Percentiles rank a stretch among this genome's conserved stretches.
These are phyloP conservation scores for Xenopus tropicalis DNA, from an alignment of 2,113 vertebrate species.

Conservation along the genomic window UCB_Xtro_10.0 CM004447.2:74506501-74507000, in stretches of 20 bases:
- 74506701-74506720: slow-evolving; percentile 33
- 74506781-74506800: slow-evolving; percentile 18
- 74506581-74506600: slow-evolving; percentile 35
- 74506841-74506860: too few species aligned
- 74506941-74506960: too few species aligned
- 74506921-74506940: too few species aligned
- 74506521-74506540: slow-evolving; percentile 59
- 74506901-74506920: too few species aligned
- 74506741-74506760: slow-evolving; percentile 42
- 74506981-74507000: too few species aligned
- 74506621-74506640: slow-evolving; percentile 16
- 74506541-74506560: slow-evolving; percentile 58
- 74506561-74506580: slow-evolving; percentile 66
- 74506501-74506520: slow-evolving; percentile 60
- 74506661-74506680: not conserved
- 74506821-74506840: too few species aligned
- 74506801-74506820: not conserved
- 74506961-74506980: too few species aligned
- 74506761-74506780: slow-evolving; percentile 11
- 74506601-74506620: slow-evolving; percentile 39
- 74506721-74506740: slow-evolving; percentile 1
- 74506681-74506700: not conserved
- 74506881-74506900: too few species aligned
- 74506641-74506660: slow-evolving; percentile 29
- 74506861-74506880: too few species aligned